Conservation (phyloP, 35 echinoderm and acorn worm species). For the Patiria miniata region DNA sequence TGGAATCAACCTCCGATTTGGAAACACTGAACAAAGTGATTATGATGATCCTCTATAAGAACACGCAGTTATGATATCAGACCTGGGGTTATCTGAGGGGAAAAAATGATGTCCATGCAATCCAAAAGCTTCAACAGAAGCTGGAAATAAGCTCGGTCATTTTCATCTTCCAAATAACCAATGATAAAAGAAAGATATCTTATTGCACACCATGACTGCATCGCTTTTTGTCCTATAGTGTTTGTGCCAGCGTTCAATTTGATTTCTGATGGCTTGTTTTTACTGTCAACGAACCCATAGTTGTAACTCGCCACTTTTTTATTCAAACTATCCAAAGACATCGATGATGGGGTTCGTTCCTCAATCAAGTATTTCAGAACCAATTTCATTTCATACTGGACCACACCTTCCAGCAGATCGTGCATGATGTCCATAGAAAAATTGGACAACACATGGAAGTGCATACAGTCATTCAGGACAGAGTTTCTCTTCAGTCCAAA, state of each 20-base stretch:
- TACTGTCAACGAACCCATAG: too few species aligned
- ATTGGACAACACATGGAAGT: too few species aligned
- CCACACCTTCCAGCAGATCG: too few species aligned
- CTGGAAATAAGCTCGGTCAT: not conserved
- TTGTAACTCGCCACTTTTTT: too few species aligned
- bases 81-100: slow-evolving; percentile 31
- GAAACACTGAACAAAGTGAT: slow-evolving; percentile 33
- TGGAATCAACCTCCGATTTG: slow-evolving; percentile 20
- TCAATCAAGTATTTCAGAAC: too few species aligned
- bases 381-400: too few species aligned
- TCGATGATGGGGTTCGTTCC: too few species aligned
- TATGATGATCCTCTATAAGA: slow-evolving; percentile 31
- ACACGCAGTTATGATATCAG: slow-evolving; percentile 24
- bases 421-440: too few species aligned
- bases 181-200: slow-evolving; percentile 3
- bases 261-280: too few species aligned
- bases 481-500: too few species aligned
- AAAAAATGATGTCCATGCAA: slow-evolving; percentile 38
- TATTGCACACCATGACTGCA: slow-evolving; percentile 26
- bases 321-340: too few species aligned
- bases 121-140: slow-evolving; percentile 12
- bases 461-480: too few species aligned
- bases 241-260: not conserved
- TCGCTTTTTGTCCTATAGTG: slow-evolving; percentile 15
- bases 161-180: not conserved